A percentile compares a stretch with the other conserved stretches of the same genome.
Conservation (phyloP, 2,113 vertebrate genomes). For the Gambusia affinis region DNA sequence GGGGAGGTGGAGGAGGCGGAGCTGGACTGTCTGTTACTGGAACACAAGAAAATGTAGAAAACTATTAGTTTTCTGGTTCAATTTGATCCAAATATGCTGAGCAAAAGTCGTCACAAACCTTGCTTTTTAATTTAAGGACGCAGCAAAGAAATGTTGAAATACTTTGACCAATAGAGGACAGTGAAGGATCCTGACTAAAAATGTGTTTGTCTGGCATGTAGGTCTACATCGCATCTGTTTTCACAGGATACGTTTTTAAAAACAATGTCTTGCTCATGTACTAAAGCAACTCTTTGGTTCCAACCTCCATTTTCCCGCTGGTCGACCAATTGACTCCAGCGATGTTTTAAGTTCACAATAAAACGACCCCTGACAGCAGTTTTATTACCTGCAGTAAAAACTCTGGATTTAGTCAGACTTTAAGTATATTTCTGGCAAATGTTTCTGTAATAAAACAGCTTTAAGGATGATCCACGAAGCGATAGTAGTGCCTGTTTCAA, state of each 20-base stretch:
- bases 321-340: neutral
- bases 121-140: neutral
- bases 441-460: neutral
- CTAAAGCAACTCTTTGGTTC: neutral
- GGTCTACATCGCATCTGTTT: neutral
- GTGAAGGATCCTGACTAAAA: neutral
- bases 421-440: neutral
- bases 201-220: neutral
- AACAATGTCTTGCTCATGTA: neutral
- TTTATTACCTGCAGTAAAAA: constrained; percentile 10
- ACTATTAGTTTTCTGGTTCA: neutral
- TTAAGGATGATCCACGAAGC: neutral
- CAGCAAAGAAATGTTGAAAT: neutral
- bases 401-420: neutral
- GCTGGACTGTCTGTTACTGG: constrained; percentile 97
- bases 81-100: neutral
- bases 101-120: neutral
- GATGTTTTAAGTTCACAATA: neutral
- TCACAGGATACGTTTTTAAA: neutral
- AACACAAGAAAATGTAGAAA: neutral
- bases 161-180: neutral
- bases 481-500: neutral
- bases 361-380: constrained; percentile 15
- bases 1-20: constrained; percentile 93
- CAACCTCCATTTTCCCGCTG: too few relatives aligned